Conservation (phyloP, 2,797 vertebrate species). For the Sebastes elongatus region DNA sequence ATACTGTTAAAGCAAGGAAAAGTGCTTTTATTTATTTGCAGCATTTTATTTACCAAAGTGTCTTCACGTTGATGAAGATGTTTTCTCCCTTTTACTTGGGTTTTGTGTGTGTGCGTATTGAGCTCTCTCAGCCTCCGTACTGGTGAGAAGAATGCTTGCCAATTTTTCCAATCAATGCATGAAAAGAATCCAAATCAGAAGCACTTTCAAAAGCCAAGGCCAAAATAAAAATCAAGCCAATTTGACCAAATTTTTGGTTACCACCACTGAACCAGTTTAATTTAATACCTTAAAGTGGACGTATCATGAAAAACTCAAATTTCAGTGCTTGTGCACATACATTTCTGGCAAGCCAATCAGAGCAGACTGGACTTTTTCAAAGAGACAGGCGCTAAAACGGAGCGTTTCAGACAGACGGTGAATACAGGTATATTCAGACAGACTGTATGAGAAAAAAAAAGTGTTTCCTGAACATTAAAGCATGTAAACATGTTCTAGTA, state of each 20-base stretch:
- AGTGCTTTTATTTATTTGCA: neutral
- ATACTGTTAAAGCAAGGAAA: neutral
- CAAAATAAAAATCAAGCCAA: neutral
- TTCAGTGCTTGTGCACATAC: too few relatives aligned
- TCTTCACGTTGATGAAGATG: neutral
- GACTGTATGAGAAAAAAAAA: neutral
- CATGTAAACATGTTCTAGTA: neutral
- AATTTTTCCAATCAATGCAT: neutral
- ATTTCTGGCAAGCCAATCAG: too few relatives aligned
- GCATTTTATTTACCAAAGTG: neutral
- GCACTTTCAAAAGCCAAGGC: neutral
- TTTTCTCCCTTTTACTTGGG: neutral
- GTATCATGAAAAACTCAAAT: too few relatives aligned
- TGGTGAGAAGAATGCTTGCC: neutral
- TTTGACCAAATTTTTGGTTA: neutral
- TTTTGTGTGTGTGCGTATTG: neutral
- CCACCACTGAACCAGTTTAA: neutral
- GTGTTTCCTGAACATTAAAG: neutral
- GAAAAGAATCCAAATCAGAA: neutral
- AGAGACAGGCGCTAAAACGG: neutral
- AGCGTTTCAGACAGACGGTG: neutral
- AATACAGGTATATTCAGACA: neutral
- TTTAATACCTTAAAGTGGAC: neutral
- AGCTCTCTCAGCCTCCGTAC: neutral
- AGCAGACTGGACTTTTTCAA: too few relatives aligned